Base-by-base conservation (phyloP, 2,113 vertebrate genomes). In the Clarias batrachus region DNA sequence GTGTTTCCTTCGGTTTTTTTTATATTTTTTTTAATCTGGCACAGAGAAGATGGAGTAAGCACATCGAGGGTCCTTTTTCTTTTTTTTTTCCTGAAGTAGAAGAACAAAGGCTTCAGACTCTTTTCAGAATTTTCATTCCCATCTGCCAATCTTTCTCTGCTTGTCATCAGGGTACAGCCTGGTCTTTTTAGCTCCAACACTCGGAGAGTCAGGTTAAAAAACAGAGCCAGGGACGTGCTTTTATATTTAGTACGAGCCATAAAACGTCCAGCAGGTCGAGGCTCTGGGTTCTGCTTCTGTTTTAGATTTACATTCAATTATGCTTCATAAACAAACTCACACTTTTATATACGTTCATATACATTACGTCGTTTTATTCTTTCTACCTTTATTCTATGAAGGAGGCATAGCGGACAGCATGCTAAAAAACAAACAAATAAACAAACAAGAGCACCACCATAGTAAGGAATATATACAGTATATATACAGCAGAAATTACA, bases 51-150 rank as follows among this genome's bases (percentile, higher is more conserved):
- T 81, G 77, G 54, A 81, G 54, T 81, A 65, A 71, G 54, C 33
- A 52, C 59, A 41, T 56, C 13, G 66, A 73, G 77, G 70, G 52
- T 57, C n/a, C 37, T 27, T 66, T 68, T 81, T 78, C 57, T 57
- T 11, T n/a, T 27, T 66, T 68, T 81, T 78, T 66, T 74, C 73
- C 70, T 62, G 68, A 85, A 70, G 70, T 87, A 71, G 10, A 63
- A 27, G 23, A 85, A 68, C 60, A 85, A 73, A 66, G 74, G 80
- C 25, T 86, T 77, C 78, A 76, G 82, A 79, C 71, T 23, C 17
- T 27, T 83, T 68, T 54, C 48, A 83, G 63, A 83, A 83, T n/a
- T 54, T 68, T 33, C 48, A 52, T 52, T 56, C 63, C 81, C 63
- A 57, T 79, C 17, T 79, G 60, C 48, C 25, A 59, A 33, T 63